Percentiles rank a stretch among this genome's conserved stretches.
Evolutionary conservation across 2,113 vertebrate species (phyloP).

Genomic region (Calidris pugnax): DNA sequence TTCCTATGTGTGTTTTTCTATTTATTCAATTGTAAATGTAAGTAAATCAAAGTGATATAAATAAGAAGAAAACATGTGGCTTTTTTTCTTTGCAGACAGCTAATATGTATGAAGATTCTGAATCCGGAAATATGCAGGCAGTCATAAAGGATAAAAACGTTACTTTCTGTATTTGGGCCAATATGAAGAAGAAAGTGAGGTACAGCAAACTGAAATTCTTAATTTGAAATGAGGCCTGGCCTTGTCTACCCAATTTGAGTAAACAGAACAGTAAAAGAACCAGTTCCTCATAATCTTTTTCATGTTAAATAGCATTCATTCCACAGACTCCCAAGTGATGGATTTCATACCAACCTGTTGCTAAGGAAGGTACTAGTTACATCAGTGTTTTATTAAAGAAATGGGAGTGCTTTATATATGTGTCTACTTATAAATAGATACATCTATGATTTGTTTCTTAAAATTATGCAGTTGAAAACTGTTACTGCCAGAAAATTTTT

Average conservation of each 20-base stretch:
- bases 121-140: slow-evolving; percentile 89
- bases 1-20: not conserved
- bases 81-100: slow-evolving; percentile 74
- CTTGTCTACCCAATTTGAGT: not conserved
- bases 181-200: slow-evolving; percentile 90
- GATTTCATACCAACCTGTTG: not conserved
- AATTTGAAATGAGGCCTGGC: not conserved
- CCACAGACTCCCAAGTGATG: not conserved
- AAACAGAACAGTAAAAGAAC: not conserved
- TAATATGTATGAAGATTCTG: slow-evolving; percentile 75
- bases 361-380: not conserved
- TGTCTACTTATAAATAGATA: not conserved
- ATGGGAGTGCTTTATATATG: not conserved
- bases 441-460: not conserved
- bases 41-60: not conserved
- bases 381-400: not conserved
- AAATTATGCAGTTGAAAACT: not conserved
- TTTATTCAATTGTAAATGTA: not conserved
- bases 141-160: slow-evolving; percentile 78
- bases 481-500: not conserved
- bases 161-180: slow-evolving; percentile 90
- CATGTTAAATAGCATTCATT: not conserved
- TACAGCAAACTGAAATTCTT: slow-evolving; percentile 22
- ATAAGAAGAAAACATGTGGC: not conserved
- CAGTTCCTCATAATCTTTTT: not conserved